phyloP scores from a whole-genome alignment of 2,797 vertebrate genomes.

The Manis javanica region DNA sequence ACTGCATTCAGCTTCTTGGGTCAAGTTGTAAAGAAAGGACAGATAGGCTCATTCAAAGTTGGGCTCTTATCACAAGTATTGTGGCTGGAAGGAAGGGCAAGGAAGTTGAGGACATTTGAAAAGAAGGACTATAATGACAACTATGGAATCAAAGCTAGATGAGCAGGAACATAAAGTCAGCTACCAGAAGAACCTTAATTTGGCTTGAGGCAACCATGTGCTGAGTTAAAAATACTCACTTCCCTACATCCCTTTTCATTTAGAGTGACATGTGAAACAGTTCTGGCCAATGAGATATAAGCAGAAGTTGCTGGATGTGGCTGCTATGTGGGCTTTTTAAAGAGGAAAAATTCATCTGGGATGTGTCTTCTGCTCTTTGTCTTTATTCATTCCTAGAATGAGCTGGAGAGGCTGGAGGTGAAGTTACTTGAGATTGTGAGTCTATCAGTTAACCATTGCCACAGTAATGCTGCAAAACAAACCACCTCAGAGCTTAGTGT shows the following conservation, averaged over 20 bases:
- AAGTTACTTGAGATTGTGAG: slow-evolving; percentile 1
- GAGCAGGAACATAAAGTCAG: background rate
- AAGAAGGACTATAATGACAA: background rate
- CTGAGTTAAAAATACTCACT: background rate
- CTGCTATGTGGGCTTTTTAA: background rate
- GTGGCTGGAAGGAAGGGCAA: background rate
- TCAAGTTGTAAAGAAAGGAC: background rate
- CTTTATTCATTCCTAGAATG: background rate
- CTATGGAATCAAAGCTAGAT: background rate
- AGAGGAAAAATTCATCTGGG: background rate
- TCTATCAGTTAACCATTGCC: background rate
- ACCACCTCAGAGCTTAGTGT: background rate
- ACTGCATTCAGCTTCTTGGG: background rate
- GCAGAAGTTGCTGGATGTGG: background rate
- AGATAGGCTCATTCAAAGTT: background rate
- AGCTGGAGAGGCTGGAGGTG: background rate
- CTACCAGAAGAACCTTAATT: background rate
- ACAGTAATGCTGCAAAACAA: background rate
- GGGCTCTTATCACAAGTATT: background rate
- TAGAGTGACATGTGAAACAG: background rate
- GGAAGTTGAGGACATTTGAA: background rate
- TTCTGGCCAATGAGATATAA: background rate
- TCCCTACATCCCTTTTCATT: background rate
- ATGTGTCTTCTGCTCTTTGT: background rate
- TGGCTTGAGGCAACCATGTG: background rate